phyloP scores from a whole-genome alignment of 2,888 invertebrate genomes.

The Cantharis rufa region DNA sequence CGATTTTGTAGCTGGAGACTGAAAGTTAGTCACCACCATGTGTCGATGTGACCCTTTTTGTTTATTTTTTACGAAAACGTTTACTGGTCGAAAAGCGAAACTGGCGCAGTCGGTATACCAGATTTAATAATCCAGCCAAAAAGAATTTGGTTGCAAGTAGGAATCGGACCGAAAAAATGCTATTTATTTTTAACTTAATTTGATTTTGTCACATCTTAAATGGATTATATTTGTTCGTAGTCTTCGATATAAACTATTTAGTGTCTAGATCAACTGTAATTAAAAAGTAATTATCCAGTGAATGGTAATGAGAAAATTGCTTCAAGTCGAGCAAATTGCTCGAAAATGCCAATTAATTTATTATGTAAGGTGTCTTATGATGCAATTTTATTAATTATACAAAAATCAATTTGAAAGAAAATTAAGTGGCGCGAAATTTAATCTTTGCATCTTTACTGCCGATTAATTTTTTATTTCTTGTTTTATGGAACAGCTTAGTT shows the following conservation, averaged over 20 bases:
- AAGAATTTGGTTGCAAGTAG: too few species aligned
- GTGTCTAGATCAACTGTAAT: constrained; percentile 20
- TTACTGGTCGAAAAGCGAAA: too few species aligned
- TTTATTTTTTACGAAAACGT: too few species aligned
- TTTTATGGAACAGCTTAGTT: background rate
- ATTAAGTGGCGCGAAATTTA: background rate
- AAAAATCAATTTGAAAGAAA: background rate
- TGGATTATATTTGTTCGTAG: constrained; percentile 10
- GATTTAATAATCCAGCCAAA: background rate
- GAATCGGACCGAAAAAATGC: too few species aligned
- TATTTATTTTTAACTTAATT: background rate
- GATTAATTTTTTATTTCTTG: background rate
- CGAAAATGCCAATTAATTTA: constrained; percentile 1
- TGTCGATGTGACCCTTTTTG: too few species aligned
- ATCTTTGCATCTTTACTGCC: background rate
- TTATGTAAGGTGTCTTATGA: background rate
- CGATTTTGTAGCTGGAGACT: background rate
- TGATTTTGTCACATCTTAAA: constrained; percentile 5
- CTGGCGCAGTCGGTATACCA: background rate
- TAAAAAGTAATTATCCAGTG: constrained; percentile 21
- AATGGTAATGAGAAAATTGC: constrained; percentile 20
- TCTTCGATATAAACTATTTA: constrained; percentile 13
- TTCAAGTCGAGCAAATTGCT: background rate
- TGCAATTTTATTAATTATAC: background rate
- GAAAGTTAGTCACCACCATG: background rate